These are phyloP conservation scores for Strigops habroptila DNA, from an alignment of 2,113 vertebrate species.

Conservation along the genomic window DNA sequence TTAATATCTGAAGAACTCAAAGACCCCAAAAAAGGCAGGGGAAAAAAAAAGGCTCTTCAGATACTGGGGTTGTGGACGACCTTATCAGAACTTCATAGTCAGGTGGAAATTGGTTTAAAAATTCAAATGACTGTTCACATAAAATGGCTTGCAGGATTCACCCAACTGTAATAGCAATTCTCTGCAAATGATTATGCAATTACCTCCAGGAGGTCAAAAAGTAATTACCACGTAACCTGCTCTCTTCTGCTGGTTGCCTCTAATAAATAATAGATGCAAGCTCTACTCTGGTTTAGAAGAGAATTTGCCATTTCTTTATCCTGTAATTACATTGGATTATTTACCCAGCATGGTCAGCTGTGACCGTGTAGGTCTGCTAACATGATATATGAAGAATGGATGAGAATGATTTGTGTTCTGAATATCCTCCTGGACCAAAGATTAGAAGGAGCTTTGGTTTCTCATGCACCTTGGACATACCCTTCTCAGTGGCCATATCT, in stretches of 20 bases:
- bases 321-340: constrained; percentile 59
- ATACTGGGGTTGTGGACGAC: neutral
- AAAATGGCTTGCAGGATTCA: constrained; percentile 63
- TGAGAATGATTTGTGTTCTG: constrained; percentile 8
- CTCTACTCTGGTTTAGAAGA: neutral
- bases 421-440: neutral
- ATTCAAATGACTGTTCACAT: constrained; percentile 56
- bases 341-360: constrained; percentile 58
- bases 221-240: constrained; percentile 70
- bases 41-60: neutral
- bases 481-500: neutral
- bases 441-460: neutral
- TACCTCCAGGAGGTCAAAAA: constrained; percentile 72
- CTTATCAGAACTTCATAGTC: constrained; percentile 31
- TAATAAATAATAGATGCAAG: constrained; percentile 64
- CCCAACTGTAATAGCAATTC: constrained; percentile 60
- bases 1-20: neutral
- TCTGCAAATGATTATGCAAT: constrained; percentile 69
- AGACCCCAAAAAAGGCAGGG: neutral
- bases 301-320: constrained; percentile 47
- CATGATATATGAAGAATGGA: neutral
- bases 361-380: constrained; percentile 37
- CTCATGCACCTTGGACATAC: neutral
- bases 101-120: constrained; percentile 62
- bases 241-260: constrained; percentile 62